A percentile compares a stretch with the other conserved stretches of the same genome.
Conservation (phyloP, 1,140 invertebrate genomes). For the Wiebesia pumilae region DNA sequence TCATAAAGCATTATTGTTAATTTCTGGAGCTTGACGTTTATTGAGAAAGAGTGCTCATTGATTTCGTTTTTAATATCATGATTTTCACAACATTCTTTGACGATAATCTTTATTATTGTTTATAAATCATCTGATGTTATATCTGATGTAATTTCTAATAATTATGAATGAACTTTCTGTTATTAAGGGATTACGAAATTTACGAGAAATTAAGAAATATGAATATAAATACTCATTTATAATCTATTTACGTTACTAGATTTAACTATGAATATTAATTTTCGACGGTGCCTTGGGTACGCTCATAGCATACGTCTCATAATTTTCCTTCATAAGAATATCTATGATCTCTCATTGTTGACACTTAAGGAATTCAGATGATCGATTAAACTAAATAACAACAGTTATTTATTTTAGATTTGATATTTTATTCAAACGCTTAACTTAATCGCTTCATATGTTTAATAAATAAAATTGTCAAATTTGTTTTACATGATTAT, state of each 20-base stretch:
- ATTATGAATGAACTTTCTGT: neutral
- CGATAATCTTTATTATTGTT: neutral
- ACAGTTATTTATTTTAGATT: neutral
- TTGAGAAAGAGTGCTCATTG: too few relatives aligned
- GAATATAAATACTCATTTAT: too few relatives aligned
- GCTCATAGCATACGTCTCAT: neutral
- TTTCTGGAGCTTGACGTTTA: too few relatives aligned
- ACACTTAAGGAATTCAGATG: neutral
- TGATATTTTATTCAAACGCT: neutral
- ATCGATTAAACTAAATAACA: neutral
- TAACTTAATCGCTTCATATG: too few relatives aligned
- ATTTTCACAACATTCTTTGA: too few relatives aligned
- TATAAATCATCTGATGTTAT: neutral
- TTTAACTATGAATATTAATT: neutral
- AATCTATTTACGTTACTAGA: neutral
- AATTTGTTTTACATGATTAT: neutral
- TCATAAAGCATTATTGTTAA: neutral
- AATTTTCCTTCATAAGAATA: neutral
- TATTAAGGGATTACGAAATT: neutral
- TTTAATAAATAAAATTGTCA: too few relatives aligned
- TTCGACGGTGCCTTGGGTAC: neutral
- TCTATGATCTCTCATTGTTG: neutral
- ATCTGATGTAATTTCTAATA: neutral
- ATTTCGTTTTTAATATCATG: too few relatives aligned
- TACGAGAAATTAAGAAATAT: too few relatives aligned